Conservation (phyloP, 2,113 vertebrate species). For the Callithrix jacchus region DNA sequence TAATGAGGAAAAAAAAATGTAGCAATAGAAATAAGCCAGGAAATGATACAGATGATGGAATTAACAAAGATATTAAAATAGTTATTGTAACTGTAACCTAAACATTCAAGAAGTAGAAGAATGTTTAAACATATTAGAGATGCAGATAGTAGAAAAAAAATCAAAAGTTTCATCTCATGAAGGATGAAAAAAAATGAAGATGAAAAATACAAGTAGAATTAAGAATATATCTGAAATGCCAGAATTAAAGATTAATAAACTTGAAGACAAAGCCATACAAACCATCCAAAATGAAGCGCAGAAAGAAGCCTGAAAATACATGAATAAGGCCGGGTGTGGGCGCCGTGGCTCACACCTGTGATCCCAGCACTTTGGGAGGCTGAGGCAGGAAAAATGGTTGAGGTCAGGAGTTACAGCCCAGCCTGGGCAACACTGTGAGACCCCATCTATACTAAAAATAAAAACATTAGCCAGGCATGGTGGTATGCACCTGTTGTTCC, state of each 20-base stretch:
- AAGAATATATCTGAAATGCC: not conserved
- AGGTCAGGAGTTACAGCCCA: too few relatives aligned
- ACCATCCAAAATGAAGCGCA: slow-evolving; percentile 5
- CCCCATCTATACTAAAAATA: too few relatives aligned
- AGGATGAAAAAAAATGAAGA: not conserved
- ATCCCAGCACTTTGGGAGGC: too few relatives aligned
- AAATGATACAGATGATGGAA: not conserved
- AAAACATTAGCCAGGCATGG: too few relatives aligned
- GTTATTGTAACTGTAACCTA: not conserved
- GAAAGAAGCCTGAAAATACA: not conserved
- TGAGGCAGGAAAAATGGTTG: too few relatives aligned
- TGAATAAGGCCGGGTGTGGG: not conserved
- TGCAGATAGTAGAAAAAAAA: not conserved
- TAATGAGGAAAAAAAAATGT: not conserved
- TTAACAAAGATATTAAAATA: not conserved
- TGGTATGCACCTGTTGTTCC: too few relatives aligned
- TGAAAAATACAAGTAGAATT: not conserved
- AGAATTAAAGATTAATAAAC: not conserved
- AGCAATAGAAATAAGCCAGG: not conserved
- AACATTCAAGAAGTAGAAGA: not conserved
- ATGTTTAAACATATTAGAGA: not conserved
- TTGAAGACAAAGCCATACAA: not conserved
- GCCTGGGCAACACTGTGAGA: too few relatives aligned
- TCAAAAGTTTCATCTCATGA: not conserved
- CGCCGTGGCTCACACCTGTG: too few relatives aligned